These are phyloP conservation scores for Globicephala melas DNA, from an alignment of 2,113 vertebrate species.

Conservation along the genomic window DNA sequence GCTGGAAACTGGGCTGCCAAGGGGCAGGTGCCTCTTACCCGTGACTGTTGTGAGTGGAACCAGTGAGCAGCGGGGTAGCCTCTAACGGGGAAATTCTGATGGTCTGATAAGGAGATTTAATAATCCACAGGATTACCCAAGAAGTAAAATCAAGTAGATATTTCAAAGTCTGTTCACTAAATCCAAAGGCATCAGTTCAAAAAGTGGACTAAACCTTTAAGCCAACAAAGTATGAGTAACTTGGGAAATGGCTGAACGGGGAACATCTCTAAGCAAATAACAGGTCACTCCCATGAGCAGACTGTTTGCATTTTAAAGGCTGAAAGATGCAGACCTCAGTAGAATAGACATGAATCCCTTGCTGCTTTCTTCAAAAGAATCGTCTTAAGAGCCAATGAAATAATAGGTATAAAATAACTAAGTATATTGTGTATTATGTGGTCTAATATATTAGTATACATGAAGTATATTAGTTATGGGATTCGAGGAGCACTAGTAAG, in stretches of 20 bases:
- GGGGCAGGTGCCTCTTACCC: neutral
- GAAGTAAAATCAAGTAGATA: neutral
- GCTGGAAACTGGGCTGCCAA: neutral
- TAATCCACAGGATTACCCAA: neutral
- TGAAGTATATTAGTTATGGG: neutral
- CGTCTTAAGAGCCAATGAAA: neutral
- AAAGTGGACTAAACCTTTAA: neutral
- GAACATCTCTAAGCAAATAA: neutral
- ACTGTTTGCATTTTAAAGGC: neutral
- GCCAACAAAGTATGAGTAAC: neutral
- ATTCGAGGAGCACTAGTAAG: neutral
- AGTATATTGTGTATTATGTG: neutral
- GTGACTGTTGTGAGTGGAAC: neutral
- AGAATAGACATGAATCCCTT: neutral
- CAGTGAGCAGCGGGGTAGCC: neutral
- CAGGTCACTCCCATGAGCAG: neutral
- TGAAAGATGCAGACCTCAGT: neutral
- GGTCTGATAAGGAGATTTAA: neutral
- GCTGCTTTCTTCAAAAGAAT: neutral
- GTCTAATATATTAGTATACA: neutral
- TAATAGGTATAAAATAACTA: neutral
- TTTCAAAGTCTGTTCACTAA: neutral
- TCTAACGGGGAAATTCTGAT: neutral
- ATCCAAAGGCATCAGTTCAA: neutral
- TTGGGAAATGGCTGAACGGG: neutral